Conservation (phyloP, 2,113 vertebrate species). For the Odocoileus virginianus region DNA sequence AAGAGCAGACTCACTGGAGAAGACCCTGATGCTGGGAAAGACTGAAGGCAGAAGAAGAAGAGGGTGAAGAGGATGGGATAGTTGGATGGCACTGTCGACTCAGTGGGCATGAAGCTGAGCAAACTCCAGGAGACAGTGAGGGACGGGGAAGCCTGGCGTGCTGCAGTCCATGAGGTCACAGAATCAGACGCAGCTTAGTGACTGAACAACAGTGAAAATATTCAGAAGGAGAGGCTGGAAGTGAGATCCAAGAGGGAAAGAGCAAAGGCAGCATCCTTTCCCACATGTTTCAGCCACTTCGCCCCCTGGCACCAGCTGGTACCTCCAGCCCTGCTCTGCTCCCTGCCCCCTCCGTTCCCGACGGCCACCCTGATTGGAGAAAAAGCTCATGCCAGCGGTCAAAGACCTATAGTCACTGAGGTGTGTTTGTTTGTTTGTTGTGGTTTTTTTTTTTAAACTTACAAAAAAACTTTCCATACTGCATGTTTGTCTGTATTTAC, state of each 20-base stretch:
- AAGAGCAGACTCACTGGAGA: neutral
- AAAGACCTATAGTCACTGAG: neutral
- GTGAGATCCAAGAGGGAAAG: neutral
- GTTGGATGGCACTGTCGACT: neutral
- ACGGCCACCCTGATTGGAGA: neutral
- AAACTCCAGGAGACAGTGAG: neutral
- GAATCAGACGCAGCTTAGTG: neutral
- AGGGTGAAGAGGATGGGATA: neutral
- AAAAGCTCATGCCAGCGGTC: neutral
- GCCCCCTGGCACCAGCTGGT: rapidly evolving
- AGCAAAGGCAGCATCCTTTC: neutral
- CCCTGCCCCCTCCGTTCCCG: neutral
- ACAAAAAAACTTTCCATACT: neutral
- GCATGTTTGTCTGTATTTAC: neutral
- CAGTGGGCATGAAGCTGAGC: neutral
- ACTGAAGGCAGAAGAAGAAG: neutral
- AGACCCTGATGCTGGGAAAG: neutral
- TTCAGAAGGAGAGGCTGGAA: neutral
- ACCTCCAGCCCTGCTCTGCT: neutral
- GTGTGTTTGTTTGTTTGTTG: neutral
- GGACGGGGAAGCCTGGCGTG: neutral
- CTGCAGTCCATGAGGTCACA: neutral
- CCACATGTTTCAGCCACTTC: neutral
- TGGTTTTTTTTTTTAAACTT: neutral
- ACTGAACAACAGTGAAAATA: neutral